Conservation (phyloP, 2,797 vertebrate species). For the Linurgus olivaceus region DNA sequence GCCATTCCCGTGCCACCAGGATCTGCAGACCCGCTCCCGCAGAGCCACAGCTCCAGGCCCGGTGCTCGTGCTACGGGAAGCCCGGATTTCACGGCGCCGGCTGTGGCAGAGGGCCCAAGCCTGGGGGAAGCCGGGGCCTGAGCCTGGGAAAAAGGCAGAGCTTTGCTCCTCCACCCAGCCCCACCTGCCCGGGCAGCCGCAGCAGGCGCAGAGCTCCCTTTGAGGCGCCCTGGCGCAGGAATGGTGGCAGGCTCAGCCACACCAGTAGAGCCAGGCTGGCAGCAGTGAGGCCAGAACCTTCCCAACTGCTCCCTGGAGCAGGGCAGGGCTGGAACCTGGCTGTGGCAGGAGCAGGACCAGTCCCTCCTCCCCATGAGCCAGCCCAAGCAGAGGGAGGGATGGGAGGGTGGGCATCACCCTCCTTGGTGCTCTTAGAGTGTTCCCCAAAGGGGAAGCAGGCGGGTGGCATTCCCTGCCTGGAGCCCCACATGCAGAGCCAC, state of each 20-base stretch:
- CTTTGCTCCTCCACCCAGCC: constrained; percentile 11
- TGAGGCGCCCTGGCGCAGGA: background rate
- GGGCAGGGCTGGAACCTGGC: background rate
- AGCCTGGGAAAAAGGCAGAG: constrained; percentile 21
- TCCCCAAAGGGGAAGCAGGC: accelerated
- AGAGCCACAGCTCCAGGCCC: background rate
- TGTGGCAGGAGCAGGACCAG: background rate
- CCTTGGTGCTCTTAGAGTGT: accelerated
- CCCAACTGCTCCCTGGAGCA: background rate
- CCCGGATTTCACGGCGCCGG: accelerated
- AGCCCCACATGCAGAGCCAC: constrained; percentile 48
- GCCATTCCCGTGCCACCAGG: accelerated
- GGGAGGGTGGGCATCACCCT: background rate
- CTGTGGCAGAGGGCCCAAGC: constrained; percentile 23
- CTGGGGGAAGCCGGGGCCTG: background rate
- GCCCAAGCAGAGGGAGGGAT: background rate
- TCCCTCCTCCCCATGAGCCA: background rate
- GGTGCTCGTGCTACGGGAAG: accelerated
- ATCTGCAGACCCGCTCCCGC: accelerated
- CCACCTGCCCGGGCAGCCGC: background rate
- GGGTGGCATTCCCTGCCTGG: background rate
- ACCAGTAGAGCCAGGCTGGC: background rate
- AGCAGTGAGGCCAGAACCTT: background rate
- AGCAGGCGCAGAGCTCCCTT: background rate
- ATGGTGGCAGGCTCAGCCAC: background rate